phyloP scores from a whole-genome alignment of 2,888 invertebrate genomes.

The Adela reaumurella region DNA sequence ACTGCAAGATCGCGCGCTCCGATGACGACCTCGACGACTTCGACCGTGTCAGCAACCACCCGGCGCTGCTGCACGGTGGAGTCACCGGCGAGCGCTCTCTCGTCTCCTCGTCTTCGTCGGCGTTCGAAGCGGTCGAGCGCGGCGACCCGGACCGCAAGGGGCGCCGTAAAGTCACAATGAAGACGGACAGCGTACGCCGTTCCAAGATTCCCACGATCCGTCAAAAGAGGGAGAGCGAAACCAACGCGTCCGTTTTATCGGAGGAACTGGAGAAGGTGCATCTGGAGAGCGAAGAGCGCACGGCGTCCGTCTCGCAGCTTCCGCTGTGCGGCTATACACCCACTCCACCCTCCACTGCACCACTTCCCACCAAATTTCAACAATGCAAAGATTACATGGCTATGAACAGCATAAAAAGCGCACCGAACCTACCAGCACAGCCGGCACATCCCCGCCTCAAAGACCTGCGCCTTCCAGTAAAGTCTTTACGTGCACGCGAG shows the following conservation, averaged over 20 bases:
- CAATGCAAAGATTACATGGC: slow-evolving; percentile 64
- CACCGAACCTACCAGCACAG: slow-evolving; percentile 72
- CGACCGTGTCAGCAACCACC: slow-evolving; percentile 77
- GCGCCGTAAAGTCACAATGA: slow-evolving; percentile 55
- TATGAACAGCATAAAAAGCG: slow-evolving; percentile 78
- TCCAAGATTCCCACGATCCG: slow-evolving; percentile 60
- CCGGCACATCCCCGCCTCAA: slow-evolving; percentile 67
- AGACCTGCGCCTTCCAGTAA: slow-evolving; percentile 70
- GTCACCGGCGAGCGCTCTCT: slow-evolving; percentile 39
- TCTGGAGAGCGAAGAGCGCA: slow-evolving; percentile 55
- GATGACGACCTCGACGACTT: slow-evolving; percentile 78
- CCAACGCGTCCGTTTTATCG: slow-evolving; percentile 34
- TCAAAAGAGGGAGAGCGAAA: slow-evolving; percentile 45
- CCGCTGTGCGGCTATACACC: slow-evolving; percentile 72
- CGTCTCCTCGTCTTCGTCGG: slow-evolving; percentile 48
- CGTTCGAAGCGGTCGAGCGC: slow-evolving; percentile 47
- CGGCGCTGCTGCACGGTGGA: slow-evolving; percentile 60
- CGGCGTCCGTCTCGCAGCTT: slow-evolving; percentile 57
- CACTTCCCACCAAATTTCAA: slow-evolving; percentile 76
- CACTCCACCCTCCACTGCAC: slow-evolving; percentile 81
- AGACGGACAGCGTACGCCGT: slow-evolving; percentile 52
- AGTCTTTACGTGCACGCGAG: slow-evolving; percentile 61
- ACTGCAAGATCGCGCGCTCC: slow-evolving; percentile 79
- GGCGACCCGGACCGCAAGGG: slow-evolving; percentile 51
- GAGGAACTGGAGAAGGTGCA: slow-evolving; percentile 63